Percentiles rank a stretch among this genome's conserved stretches.
Evolutionary conservation across 35 echinoderm and acorn worm genomes (phyloP).

Genomic region (Antedon bifida): DNA sequence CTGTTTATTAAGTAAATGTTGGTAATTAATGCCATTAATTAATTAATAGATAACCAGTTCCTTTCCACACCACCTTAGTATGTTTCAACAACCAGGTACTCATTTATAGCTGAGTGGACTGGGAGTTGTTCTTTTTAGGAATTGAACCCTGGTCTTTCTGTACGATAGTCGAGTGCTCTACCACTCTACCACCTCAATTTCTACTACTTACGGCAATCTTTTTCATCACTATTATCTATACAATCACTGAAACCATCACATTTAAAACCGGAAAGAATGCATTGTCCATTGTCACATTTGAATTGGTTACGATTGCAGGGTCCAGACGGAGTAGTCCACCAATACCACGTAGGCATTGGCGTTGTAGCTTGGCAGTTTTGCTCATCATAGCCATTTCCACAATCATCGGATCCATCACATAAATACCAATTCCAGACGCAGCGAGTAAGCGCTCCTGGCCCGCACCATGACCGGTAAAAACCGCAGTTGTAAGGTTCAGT

Average conservation of each 20-base stretch:
- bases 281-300: neutral
- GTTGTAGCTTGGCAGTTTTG: neutral
- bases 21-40: no score
- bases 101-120: no score
- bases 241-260: conserved; percentile 46
- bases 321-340: neutral
- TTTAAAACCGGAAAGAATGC: conserved; percentile 19
- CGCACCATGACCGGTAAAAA: neutral
- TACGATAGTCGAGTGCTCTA: no score
- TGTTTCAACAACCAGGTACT: no score
- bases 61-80: no score
- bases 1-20: no score
- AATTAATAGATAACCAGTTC: no score
- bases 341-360: neutral
- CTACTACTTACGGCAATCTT: conserved; percentile 29
- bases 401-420: neutral
- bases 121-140: no score
- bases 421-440: neutral
- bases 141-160: no score
- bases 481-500: neutral
- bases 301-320: neutral
- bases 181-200: no score
- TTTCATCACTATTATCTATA: conserved; percentile 22
- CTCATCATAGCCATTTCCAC: neutral
- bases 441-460: neutral